A percentile compares a stretch with the other conserved stretches of the same genome.
Conservation (phyloP, 2,113 vertebrate species). For the Bambusicola thoracicus region DNA sequence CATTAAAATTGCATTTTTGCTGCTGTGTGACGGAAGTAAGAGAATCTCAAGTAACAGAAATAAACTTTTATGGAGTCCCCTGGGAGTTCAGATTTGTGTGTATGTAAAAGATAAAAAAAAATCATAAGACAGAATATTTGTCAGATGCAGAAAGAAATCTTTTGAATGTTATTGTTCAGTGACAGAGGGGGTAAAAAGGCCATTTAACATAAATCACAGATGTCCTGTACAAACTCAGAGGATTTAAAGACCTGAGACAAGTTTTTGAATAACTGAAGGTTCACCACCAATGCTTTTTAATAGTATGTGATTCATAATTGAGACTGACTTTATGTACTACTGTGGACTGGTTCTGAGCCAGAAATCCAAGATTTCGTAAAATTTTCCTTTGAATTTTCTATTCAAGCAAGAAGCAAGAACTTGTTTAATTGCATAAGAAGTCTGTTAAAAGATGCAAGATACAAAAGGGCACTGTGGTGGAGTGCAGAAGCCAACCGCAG, state of each 20-base stretch:
- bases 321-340: background rate
- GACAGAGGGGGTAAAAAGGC: background rate
- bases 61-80: background rate
- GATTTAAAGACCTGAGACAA: background rate
- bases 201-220: background rate
- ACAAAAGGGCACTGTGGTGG: background rate
- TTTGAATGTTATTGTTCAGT: background rate
- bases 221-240: background rate
- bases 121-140: background rate
- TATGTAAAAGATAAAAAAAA: background rate
- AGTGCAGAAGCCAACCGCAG: background rate
- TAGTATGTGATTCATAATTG: background rate
- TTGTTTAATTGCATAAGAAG: accelerated
- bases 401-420: background rate
- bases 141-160: background rate
- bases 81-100: background rate
- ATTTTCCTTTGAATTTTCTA: background rate
- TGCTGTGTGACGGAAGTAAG: background rate
- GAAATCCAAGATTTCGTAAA: background rate
- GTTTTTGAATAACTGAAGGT: background rate
- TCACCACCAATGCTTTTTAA: background rate
- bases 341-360: background rate
- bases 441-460: background rate
- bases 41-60: background rate
- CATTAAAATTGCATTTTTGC: background rate